Evolutionary conservation across 2,113 vertebrate genomes (phyloP).

Genomic region (Pseudopipra pipra): DNA sequence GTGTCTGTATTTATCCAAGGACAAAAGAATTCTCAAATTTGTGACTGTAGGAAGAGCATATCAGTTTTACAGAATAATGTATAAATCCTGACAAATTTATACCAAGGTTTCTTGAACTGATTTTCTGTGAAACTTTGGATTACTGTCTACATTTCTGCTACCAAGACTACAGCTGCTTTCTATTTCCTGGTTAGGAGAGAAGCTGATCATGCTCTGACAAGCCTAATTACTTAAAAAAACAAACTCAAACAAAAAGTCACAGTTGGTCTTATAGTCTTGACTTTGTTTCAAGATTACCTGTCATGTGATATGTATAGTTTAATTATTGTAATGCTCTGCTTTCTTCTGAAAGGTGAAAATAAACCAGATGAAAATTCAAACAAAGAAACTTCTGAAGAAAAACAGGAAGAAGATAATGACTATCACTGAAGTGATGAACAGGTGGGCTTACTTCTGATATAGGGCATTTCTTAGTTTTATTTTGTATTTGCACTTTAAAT

Average conservation of each 20-base stretch:
- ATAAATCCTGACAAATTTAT: background rate
- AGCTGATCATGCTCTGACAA: background rate
- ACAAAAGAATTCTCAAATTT: background rate
- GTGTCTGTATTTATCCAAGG: background rate
- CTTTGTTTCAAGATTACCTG: background rate
- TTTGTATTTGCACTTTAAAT: background rate
- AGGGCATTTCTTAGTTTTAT: background rate
- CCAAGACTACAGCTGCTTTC: background rate
- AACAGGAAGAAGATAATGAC: slow-evolving; percentile 90
- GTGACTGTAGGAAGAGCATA: background rate
- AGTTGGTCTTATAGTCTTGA: background rate
- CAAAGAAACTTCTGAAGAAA: slow-evolving; percentile 89
- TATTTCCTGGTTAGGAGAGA: background rate
- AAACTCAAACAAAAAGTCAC: background rate
- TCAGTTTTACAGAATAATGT: background rate
- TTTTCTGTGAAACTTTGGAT: background rate
- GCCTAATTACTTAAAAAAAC: background rate
- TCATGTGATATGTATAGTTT: background rate
- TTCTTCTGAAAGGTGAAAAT: slow-evolving; percentile 80
- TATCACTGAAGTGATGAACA: slow-evolving; percentile 96
- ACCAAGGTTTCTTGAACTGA: background rate
- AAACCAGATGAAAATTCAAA: slow-evolving; percentile 86
- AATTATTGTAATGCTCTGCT: background rate
- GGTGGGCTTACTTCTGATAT: slow-evolving; percentile 69
- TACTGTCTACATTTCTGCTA: background rate